phyloP scores from a whole-genome alignment of 2,888 invertebrate genomes.

The Dysmachus trigonus region DNA sequence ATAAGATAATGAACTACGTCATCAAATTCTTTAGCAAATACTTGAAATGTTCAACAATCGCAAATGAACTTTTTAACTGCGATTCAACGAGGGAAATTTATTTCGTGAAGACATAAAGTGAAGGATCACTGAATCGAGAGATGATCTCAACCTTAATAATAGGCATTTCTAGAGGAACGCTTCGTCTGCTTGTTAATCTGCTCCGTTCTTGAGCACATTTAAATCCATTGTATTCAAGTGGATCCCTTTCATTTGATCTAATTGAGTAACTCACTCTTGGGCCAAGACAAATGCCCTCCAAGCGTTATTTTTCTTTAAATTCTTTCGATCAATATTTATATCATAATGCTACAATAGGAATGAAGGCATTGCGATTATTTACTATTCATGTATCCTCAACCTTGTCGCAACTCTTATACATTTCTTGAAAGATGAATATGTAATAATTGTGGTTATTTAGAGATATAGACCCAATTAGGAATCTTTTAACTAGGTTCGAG shows the following conservation, averaged over 20 bases:
- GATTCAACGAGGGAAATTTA: no score
- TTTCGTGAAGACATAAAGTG: background rate
- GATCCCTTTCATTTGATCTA: slow-evolving; percentile 39
- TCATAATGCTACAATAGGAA: background rate
- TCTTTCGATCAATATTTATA: background rate
- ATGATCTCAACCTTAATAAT: background rate
- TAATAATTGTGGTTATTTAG: no score
- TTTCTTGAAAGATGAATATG: no score
- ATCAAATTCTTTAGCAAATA: no score
- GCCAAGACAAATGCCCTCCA: background rate
- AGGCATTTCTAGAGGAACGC: background rate
- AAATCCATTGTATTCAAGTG: slow-evolving; percentile 43
- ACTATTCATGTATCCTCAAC: background rate
- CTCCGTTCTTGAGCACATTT: slow-evolving; percentile 37
- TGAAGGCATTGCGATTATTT: background rate
- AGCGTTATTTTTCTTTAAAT: slow-evolving; percentile 18
- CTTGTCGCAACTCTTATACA: background rate
- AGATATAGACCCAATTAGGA: no score
- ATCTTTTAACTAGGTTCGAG: no score
- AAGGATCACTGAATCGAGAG: background rate
- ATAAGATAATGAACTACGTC: no score
- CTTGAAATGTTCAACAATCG: background rate
- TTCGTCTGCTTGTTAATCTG: slow-evolving; percentile 28
- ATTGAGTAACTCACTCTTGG: slow-evolving; percentile 29
- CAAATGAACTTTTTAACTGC: no score